A percentile compares a stretch with the other conserved stretches of the same genome.
Conservation (phyloP, 2,888 invertebrate genomes). For the Rhagonycha lutea region DNA sequence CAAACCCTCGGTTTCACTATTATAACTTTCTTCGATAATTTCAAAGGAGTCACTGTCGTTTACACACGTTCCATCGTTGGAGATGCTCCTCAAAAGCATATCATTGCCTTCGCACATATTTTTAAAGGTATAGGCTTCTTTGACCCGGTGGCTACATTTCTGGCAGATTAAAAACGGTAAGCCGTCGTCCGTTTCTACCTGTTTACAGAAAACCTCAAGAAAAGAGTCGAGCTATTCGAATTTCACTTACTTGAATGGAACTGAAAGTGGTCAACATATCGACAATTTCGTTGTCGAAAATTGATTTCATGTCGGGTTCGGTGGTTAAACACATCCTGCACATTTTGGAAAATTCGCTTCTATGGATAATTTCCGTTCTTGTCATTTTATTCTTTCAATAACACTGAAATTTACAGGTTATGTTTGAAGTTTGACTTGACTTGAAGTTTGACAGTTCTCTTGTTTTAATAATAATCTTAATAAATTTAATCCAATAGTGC, state of each 20-base stretch:
- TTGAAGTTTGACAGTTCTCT: not conserved
- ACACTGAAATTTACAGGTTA: not conserved
- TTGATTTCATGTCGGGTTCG: slow-evolving; percentile 24
- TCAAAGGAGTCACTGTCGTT: not conserved
- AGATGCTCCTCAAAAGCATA: slow-evolving; percentile 8
- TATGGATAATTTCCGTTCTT: not conserved
- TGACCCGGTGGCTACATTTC: slow-evolving; percentile 37
- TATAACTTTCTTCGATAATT: not conserved
- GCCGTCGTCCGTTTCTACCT: slow-evolving; percentile 45
- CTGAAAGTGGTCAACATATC: slow-evolving; percentile 29
- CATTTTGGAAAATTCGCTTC: slow-evolving; percentile 23
- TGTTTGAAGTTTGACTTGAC: not conserved
- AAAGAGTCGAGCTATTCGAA: not conserved
- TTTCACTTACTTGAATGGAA: slow-evolving; percentile 25
- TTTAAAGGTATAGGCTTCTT: slow-evolving; percentile 38
- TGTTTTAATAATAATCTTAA: not conserved
- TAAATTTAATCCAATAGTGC: not conserved
- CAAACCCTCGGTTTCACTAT: not conserved
- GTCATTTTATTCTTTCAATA: not conserved
- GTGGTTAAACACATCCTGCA: slow-evolving; percentile 32
- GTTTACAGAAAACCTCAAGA: slow-evolving; percentile 4
- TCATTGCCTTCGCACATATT: slow-evolving; percentile 41
- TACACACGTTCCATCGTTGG: not conserved
- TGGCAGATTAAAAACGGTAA: slow-evolving; percentile 43
- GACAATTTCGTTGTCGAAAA: slow-evolving; percentile 26